Base-by-base conservation (phyloP, 2,888 invertebrate species). In the Thysanoteuthis rhombus region DNA sequence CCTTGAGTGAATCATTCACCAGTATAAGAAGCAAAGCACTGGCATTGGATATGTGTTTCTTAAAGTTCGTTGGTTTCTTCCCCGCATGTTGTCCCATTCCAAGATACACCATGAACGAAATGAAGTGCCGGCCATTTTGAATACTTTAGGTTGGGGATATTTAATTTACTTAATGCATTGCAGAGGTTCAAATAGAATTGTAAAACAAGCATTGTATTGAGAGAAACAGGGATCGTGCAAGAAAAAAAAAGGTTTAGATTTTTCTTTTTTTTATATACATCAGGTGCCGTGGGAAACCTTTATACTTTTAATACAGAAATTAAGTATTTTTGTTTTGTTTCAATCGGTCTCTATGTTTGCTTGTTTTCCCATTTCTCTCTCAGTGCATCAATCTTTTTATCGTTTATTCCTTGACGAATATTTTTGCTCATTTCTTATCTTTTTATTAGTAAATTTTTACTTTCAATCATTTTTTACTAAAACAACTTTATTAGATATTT, bases 301-400 rank as follows among this genome's bases (percentile, higher is more conserved):
- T 1, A 75, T 75, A 75, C 22, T n/a, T 36, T 75, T 75, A 75
- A 75, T 75, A 16, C n/a, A n/a, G 75, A 75, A n/a, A 75, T 75
- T n/a, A 75, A 16, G 12, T 36, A 75, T 75, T n/a, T n/a, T n/a
- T 75, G 75, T 75, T 75, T 10, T 32, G 4, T 12, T n/a, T 12
- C 12, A 16, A n/a, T 10, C 19, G 1, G 1, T n/a, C 12, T 32
- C 8, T n/a, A n/a, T 10, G 2, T 6, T 32, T 32, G 8, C 8
- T 10, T n/a, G 6, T 2, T 75, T 75, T n/a, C 8, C 12, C 10
- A 0, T 19, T n/a, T 36, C 22, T 75, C n/a, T 16, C 16, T 36
- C 12, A 8, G 0, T 1, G 8, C 4, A 36, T 12, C n/a, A n/a
- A 4, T 2, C 10, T 36, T 75, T 12, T 75, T n/a, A 0, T 12